A percentile compares a stretch with the other conserved stretches of the same genome.
Evolutionary conservation across 2,113 vertebrate species (phyloP).

Genomic region (Gila orcuttii): DNA sequence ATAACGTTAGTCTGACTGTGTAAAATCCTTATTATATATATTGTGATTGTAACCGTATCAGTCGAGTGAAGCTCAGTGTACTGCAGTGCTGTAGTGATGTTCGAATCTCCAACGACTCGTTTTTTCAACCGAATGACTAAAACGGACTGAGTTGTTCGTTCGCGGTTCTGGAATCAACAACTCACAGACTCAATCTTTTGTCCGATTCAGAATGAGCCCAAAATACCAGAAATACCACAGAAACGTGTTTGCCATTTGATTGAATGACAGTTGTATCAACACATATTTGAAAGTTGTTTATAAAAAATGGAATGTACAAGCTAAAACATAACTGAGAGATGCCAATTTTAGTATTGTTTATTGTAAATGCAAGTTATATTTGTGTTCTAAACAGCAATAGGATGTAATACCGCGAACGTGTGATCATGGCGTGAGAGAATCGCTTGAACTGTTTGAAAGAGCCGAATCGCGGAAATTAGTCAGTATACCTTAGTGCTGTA

Average conservation of each 20-base stretch:
- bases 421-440: not conserved
- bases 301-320: no score
- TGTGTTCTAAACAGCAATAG: not conserved
- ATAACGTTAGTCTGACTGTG: not conserved
- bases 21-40: not conserved
- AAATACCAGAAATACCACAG: not conserved
- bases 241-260: not conserved
- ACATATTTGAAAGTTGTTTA: not conserved
- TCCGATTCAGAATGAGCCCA: not conserved
- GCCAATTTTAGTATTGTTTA: not conserved
- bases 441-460: not conserved
- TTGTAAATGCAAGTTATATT: not conserved
- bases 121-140: slow-evolving; percentile 7
- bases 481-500: not conserved
- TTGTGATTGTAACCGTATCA: not conserved
- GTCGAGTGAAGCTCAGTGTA: not conserved
- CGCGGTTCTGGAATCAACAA: not conserved
- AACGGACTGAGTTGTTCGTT: not conserved
- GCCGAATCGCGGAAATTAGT: not conserved
- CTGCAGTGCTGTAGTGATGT: slow-evolving; percentile 24
- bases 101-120: not conserved
- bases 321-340: not conserved
- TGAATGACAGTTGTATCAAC: not conserved
- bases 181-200: not conserved
- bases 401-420: not conserved